These are phyloP conservation scores for Myoxocephalus aenaeus DNA, from an alignment of 2,797 vertebrate genomes.

Conservation along the genomic window DNA sequence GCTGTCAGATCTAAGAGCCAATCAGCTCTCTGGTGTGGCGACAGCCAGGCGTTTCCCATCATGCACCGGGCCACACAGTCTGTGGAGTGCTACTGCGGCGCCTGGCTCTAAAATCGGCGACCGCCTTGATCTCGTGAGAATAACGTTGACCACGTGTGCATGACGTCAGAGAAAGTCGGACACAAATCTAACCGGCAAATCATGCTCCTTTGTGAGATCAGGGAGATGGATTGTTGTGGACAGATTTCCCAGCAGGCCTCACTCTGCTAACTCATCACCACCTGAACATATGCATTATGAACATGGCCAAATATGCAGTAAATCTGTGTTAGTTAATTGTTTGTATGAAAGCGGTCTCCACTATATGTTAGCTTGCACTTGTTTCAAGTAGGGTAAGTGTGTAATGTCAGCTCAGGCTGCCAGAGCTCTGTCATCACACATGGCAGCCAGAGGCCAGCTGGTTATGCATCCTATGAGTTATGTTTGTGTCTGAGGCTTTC, in stretches of 20 bases:
- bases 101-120: no score
- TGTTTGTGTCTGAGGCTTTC: slow-evolving; percentile 54
- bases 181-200: no score
- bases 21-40: no score
- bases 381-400: slow-evolving; percentile 6
- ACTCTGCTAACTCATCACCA: slow-evolving; percentile 13
- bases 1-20: no score
- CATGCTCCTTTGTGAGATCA: neutral
- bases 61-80: no score
- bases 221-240: neutral
- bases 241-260: neutral
- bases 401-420: slow-evolving; percentile 29
- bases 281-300: slow-evolving; percentile 13
- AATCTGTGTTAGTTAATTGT: slow-evolving; percentile 20
- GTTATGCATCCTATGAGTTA: slow-evolving; percentile 39
- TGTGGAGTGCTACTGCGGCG: no score
- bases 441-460: slow-evolving; percentile 36
- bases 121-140: no score
- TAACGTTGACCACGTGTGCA: no score
- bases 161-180: no score
- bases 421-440: slow-evolving; percentile 43
- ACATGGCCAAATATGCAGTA: slow-evolving; percentile 20
- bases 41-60: no score
- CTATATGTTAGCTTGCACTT: neutral
- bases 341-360: slow-evolving; percentile 12